phyloP scores from a whole-genome alignment of 2,113 vertebrate species.

The Pseudopipra pipra region DNA sequence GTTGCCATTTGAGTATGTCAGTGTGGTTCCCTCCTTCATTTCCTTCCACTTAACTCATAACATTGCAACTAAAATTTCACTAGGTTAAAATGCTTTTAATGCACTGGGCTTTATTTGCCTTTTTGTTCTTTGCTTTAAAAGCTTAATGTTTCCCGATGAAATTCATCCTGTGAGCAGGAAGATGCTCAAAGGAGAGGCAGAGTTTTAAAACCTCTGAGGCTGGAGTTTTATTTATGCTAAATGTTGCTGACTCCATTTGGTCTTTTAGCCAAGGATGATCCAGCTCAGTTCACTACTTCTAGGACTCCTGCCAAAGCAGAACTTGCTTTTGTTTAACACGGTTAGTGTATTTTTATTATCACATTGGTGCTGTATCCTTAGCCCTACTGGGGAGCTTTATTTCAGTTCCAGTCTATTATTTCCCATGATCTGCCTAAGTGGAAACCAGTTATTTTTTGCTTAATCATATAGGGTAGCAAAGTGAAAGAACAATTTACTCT shows the following conservation, averaged over 20 bases:
- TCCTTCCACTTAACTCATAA: not conserved
- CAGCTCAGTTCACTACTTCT: not conserved
- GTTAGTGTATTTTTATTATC: conserved; percentile 43
- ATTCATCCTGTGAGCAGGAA: not conserved
- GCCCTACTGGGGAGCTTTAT: conserved; percentile 18
- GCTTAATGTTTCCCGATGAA: not conserved
- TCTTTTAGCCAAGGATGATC: conserved; percentile 36
- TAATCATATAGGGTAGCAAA: not conserved
- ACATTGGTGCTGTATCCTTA: not conserved
- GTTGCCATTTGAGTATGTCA: not conserved
- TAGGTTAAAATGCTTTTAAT: not conserved
- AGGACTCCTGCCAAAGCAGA: conserved; percentile 42
- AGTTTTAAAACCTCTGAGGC: not conserved
- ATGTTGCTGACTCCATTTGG: conserved; percentile 33
- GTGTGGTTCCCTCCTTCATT: not conserved
- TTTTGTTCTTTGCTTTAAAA: not conserved
- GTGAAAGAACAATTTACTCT: conserved; percentile 6
- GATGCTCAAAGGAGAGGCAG: not conserved
- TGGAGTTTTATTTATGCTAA: conserved; percentile 51
- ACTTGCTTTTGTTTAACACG: conserved; percentile 1
- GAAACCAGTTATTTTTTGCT: conserved; percentile 16
- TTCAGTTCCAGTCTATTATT: conserved; percentile 55
- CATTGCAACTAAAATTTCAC: not conserved
- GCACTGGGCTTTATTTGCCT: not conserved
- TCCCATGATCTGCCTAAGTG: not conserved